phyloP scores from a whole-genome alignment of 1,140 invertebrate species.

The Macrocentrus cingulum region DNA sequence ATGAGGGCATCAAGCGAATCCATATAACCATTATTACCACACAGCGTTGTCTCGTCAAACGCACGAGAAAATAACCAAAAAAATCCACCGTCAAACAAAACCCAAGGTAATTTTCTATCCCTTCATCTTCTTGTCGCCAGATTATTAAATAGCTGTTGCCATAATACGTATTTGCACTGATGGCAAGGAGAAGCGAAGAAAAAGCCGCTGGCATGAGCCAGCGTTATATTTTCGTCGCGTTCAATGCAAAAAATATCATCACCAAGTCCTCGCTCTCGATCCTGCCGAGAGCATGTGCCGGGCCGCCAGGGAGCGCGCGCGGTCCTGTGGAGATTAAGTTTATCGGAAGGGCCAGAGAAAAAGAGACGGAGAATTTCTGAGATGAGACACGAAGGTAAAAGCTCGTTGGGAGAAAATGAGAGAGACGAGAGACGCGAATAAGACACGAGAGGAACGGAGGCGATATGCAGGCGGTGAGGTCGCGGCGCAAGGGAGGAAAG shows the following conservation, averaged over 20 bases:
- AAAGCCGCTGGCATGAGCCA: too few relatives aligned
- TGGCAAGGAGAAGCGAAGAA: too few relatives aligned
- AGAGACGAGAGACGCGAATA: slow-evolving; percentile 12
- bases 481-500: slow-evolving; percentile 40
- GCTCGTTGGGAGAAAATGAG: slow-evolving; percentile 41
- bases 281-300: too few relatives aligned
- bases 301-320: background rate
- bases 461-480: slow-evolving; percentile 13
- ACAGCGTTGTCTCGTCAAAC: too few relatives aligned
- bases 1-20: background rate
- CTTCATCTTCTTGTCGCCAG: too few relatives aligned
- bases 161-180: too few relatives aligned
- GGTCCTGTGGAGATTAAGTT: slow-evolving; percentile 45
- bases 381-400: slow-evolving; percentile 30
- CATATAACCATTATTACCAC: slow-evolving; percentile 6
- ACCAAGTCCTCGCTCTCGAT: background rate
- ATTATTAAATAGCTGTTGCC: too few relatives aligned
- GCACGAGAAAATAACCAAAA: background rate
- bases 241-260: background rate
- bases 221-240: background rate
- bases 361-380: slow-evolving; percentile 28
- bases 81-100: background rate
- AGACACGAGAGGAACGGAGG: slow-evolving; percentile 25
- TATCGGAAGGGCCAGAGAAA: slow-evolving; percentile 38
- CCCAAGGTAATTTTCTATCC: too few relatives aligned